Conservation (phyloP, 2,888 invertebrate species). For the Allacma fusca region DNA sequence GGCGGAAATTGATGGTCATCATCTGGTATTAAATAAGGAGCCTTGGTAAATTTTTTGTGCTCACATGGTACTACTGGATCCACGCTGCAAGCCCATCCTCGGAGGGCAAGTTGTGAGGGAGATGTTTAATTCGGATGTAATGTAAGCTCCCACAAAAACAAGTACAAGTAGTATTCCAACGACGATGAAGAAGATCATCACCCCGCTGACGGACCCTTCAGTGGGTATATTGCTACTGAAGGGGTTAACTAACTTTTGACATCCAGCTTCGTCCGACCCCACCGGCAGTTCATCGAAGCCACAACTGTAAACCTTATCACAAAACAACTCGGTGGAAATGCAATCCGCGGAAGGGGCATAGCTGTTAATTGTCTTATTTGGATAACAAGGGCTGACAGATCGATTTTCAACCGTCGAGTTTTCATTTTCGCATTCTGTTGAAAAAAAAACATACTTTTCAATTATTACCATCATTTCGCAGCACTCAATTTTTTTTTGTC, state of each 20-base stretch:
- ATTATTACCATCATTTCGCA: too few relatives aligned
- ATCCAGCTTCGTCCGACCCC: conserved; percentile 54
- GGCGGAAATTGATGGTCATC: too few relatives aligned
- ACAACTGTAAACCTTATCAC: conserved; percentile 58
- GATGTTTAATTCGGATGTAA: conserved; percentile 19
- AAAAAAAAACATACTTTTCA: neutral
- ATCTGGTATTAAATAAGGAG: too few relatives aligned
- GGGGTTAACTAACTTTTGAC: conserved; percentile 65
- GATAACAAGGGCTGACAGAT: conserved; percentile 25
- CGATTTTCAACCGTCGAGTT: neutral
- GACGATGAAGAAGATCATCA: conserved; percentile 34
- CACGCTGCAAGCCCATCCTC: conserved; percentile 11
- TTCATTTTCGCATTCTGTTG: conserved; percentile 12
- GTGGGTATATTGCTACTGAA: neutral
- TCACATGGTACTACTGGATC: conserved; percentile 27
- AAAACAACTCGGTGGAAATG: conserved; percentile 55
- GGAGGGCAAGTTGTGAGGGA: conserved; percentile 22
- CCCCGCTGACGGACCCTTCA: neutral
- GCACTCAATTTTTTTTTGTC: too few relatives aligned
- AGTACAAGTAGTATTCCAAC: conserved; percentile 18
- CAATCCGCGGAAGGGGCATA: conserved; percentile 43
- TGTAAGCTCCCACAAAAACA: conserved; percentile 37
- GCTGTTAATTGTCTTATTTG: conserved; percentile 12
- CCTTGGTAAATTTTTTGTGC: neutral
- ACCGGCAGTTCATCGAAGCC: conserved; percentile 48